Base-by-base conservation (phyloP, 1,140 invertebrate species). In the Drosophila pruinosa region DNA sequence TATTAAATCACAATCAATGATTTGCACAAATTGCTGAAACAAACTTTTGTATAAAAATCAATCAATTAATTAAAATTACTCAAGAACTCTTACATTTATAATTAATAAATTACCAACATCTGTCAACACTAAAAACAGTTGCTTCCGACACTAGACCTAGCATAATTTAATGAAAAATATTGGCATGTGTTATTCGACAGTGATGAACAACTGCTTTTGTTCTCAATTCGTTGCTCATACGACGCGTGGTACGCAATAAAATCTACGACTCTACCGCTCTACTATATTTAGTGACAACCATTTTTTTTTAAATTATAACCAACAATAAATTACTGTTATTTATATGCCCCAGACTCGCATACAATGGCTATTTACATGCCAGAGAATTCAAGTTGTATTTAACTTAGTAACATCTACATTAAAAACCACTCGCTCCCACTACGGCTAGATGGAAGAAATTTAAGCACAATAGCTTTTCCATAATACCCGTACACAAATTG, bases 401-500 rank as follows among this genome's bases (percentile, higher is more conserved):
- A 47, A 22, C 24, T 15, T 47, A 47, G 47, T 24, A 48, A 28
- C 15, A 28, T 1, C n/a, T 34, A 34, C n/a, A 21, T 21, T 4
- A 41, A 17, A 41, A 17, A 26, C 15, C 21, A 31, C 31, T 50
- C 31, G 10, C 12, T n/a, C n/a, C n/a, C n/a, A 59, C 26, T 39
- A 12, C 7, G 12, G 28, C n/a, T 17, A 31, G 17, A 34, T 54
- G 28, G 10, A 50, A 65, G 22, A 63, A 59, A 72, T 68, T 53
- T 58, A 63, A 54, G 58, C 74, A 63, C 45, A 75, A 72, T 64
- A 57, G 61, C 10, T 57, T 56, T 54, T 43, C 45, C 45, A 58
- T 43, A 48, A 24, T 50, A 14, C 24, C n/a, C 47, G 59, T 71
- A 47, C 15, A 21, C 71, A 41, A 53, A 73, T 67, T 67, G 34